A percentile compares a stretch with the other conserved stretches of the same genome.
phyloP scores from a whole-genome alignment of 2,113 vertebrate genomes.

The Stictonetta naevosa region DNA sequence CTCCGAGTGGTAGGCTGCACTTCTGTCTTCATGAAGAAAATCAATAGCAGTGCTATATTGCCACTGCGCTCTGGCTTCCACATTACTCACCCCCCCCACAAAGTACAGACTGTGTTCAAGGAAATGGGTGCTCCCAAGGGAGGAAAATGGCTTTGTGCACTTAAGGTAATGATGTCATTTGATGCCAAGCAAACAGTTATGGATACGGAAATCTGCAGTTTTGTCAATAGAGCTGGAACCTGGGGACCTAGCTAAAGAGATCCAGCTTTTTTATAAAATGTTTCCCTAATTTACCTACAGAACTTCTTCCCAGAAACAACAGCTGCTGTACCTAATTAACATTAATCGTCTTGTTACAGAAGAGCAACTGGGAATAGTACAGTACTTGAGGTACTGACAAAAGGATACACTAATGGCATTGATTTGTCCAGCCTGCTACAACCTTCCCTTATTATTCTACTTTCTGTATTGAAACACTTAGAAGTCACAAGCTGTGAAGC shows the following conservation, averaged over 20 bases:
- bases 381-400: slow-evolving; percentile 37
- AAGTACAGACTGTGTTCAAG: background rate
- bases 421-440: slow-evolving; percentile 19
- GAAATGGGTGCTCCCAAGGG: slow-evolving; percentile 1
- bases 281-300: slow-evolving; percentile 22
- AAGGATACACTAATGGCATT: slow-evolving; percentile 44
- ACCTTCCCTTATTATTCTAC: background rate
- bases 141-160: slow-evolving; percentile 4
- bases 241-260: background rate
- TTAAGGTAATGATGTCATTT: slow-evolving; percentile 63
- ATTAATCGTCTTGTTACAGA: slow-evolving; percentile 48
- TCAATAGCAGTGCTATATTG: background rate
- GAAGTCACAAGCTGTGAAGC: background rate
- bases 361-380: slow-evolving; percentile 20
- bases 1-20: background rate
- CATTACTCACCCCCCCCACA: background rate
- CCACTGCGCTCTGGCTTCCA: background rate
- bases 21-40: slow-evolving; percentile 31
- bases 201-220: background rate
- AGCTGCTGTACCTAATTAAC: slow-evolving; percentile 55
- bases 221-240: slow-evolving; percentile 32
- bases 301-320: slow-evolving; percentile 53
- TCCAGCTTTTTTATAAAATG: slow-evolving; percentile 8
- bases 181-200: background rate
- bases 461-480: background rate